These are phyloP conservation scores for Poeciliopsis infans DNA, from an alignment of 2,797 vertebrate genomes.

Conservation along the genomic window DNA sequence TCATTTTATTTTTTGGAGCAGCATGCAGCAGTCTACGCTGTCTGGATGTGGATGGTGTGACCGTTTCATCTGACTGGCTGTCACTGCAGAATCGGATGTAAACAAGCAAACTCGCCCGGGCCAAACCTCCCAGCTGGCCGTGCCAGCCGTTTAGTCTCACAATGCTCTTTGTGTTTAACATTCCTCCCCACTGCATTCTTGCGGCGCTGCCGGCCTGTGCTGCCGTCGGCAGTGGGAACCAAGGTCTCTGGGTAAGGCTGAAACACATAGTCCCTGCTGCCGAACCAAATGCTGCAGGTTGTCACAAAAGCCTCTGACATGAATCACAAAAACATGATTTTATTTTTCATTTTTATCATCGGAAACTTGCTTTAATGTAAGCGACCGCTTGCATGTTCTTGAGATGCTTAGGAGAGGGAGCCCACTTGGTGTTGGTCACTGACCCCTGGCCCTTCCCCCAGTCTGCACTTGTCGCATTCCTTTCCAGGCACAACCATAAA, in stretches of 20 bases:
- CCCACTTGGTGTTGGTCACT: neutral
- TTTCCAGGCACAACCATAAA: constrained; percentile 16
- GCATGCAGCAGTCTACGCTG: neutral
- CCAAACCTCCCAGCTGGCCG: constrained; percentile 19
- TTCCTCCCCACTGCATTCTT: constrained; percentile 56
- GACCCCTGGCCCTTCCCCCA: constrained; percentile 1
- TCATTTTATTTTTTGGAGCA: neutral
- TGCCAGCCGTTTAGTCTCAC: constrained; percentile 21
- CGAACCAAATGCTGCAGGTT: neutral
- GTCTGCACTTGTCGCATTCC: constrained; percentile 17
- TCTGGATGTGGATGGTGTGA: neutral
- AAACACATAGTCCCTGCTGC: neutral
- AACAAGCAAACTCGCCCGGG: constrained; percentile 30
- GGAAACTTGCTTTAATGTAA: neutral
- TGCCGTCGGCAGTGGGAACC: constrained; percentile 41
- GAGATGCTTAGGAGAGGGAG: neutral
- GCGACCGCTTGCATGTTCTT: neutral
- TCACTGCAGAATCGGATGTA: constrained; percentile 22
- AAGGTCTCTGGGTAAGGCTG: constrained; percentile 21
- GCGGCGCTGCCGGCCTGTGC: constrained; percentile 8
- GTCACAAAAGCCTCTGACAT: neutral
- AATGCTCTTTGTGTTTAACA: constrained; percentile 56
- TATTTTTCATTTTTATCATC: neutral
- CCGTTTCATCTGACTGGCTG: neutral
- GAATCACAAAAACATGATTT: neutral